These are phyloP conservation scores for Eilema caniola DNA, from an alignment of 2,888 invertebrate species.

Conservation along the genomic window DNA sequence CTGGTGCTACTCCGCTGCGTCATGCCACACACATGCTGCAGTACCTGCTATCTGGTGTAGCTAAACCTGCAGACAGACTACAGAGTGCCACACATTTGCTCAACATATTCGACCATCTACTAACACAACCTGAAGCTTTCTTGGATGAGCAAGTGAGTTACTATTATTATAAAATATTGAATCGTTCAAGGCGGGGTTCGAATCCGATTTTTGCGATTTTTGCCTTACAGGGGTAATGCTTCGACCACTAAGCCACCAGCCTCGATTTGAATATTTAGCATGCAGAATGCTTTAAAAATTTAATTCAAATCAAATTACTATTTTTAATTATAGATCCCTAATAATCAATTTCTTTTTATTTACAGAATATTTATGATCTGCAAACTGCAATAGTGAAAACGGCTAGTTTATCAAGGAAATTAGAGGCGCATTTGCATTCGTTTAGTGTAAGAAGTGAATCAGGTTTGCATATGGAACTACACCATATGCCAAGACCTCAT, in stretches of 20 bases:
- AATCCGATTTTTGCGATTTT: too few species aligned
- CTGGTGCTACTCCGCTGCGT: conserved; percentile 88
- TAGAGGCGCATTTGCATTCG: conserved; percentile 67
- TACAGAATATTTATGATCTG: conserved; percentile 84
- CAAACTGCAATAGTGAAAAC: conserved; percentile 76
- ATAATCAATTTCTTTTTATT: conserved; percentile 29
- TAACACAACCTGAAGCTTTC: conserved; percentile 88
- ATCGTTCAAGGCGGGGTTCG: too few species aligned
- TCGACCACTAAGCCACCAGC: too few species aligned
- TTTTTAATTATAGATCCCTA: background rate
- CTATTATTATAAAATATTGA: too few species aligned
- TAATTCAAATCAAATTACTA: background rate
- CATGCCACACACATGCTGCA: conserved; percentile 87
- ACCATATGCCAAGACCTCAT: conserved; percentile 40
- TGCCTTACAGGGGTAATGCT: too few species aligned
- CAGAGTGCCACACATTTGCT: conserved; percentile 90
- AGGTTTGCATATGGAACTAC: conserved; percentile 72
- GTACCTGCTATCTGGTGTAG: conserved; percentile 78
- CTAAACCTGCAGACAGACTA: conserved; percentile 66
- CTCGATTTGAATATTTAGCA: too few species aligned
- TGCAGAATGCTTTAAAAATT: too few species aligned
- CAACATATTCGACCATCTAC: conserved; percentile 79
- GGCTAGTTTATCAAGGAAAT: conserved; percentile 69
- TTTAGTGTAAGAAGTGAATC: conserved; percentile 71
- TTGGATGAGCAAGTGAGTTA: conserved; percentile 91